Conservation (phyloP, 2,888 invertebrate species). For the Monopis laevigella region DNA sequence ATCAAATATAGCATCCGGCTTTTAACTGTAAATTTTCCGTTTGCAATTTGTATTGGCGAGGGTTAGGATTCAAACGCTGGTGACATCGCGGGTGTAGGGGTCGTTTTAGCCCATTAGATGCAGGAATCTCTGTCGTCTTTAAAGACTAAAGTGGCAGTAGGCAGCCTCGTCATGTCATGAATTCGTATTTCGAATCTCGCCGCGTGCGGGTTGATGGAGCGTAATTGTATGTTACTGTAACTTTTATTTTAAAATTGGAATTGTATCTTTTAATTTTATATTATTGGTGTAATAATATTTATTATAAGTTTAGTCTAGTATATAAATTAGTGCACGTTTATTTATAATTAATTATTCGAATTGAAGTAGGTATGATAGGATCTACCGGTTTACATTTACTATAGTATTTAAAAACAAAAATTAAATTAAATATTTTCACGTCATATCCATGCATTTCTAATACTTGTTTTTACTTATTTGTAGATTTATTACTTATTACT, state of each 20-base stretch:
- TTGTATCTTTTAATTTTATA: neutral
- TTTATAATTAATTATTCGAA: no score
- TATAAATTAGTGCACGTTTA: no score
- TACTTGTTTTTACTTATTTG: no score
- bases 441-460: no score
- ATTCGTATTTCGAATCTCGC: conserved; percentile 20
- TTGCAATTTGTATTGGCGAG: conserved; percentile 50
- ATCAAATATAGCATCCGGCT: conserved; percentile 43
- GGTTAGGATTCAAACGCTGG: conserved; percentile 13
- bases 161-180: conserved; percentile 20
- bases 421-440: no score
- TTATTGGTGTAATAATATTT: no score
- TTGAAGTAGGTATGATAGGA: no score
- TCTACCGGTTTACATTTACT: no score
- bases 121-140: conserved; percentile 15
- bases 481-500: no score
- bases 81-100: conserved; percentile 10
- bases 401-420: no score
- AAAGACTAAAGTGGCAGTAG: conserved; percentile 8
- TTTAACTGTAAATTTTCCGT: conserved; percentile 65
- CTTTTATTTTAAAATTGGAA: neutral
- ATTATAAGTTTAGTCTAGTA: no score
- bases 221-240: conserved; percentile 11
- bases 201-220: neutral
- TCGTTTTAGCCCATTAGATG: conserved; percentile 27